A percentile compares a stretch with the other conserved stretches of the same genome.
Conservation (phyloP, 1,140 invertebrate species). For the Drosophila azteca region DNA sequence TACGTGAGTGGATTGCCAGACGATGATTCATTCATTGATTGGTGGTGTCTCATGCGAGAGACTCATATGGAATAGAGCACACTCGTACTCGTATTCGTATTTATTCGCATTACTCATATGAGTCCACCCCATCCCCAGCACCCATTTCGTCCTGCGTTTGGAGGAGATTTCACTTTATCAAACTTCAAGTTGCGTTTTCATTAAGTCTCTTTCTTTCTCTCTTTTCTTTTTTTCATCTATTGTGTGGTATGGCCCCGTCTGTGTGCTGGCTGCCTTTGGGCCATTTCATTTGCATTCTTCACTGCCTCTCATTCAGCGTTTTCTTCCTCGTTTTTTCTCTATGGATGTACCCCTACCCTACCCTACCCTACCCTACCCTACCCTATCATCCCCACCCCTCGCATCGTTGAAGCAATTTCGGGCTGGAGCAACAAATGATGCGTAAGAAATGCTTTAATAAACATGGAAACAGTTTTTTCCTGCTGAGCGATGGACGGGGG, state of each 20-base stretch:
- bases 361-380: neutral
- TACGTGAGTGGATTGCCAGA: slow-evolving; percentile 25
- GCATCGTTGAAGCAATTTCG: slow-evolving; percentile 26
- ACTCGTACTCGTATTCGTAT: no score
- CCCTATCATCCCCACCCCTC: neutral
- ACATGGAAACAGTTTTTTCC: slow-evolving; percentile 35
- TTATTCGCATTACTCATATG: slow-evolving; percentile 28
- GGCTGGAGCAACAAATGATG: slow-evolving; percentile 68
- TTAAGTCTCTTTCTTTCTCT: slow-evolving; percentile 34
- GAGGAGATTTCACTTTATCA: slow-evolving; percentile 55
- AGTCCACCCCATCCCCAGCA: neutral
- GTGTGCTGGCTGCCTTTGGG: slow-evolving; percentile 23
- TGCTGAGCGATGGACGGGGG: neutral
- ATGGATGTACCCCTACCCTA: neutral
- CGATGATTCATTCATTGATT: no score
- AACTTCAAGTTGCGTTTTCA: slow-evolving; percentile 64
- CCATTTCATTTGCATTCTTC: slow-evolving; percentile 56
- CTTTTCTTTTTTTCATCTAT: neutral
- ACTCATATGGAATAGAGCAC: no score
- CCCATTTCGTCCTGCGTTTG: neutral
- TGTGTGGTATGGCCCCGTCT: neutral
- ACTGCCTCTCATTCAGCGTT: slow-evolving; percentile 29
- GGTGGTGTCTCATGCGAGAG: neutral
- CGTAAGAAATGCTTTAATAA: slow-evolving; percentile 80
- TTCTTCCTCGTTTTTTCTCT: slow-evolving; percentile 10